A percentile compares a stretch with the other conserved stretches of the same genome.
Evolutionary conservation across 2,113 vertebrate species (phyloP).

Genomic region (Pteropus alecto): DNA sequence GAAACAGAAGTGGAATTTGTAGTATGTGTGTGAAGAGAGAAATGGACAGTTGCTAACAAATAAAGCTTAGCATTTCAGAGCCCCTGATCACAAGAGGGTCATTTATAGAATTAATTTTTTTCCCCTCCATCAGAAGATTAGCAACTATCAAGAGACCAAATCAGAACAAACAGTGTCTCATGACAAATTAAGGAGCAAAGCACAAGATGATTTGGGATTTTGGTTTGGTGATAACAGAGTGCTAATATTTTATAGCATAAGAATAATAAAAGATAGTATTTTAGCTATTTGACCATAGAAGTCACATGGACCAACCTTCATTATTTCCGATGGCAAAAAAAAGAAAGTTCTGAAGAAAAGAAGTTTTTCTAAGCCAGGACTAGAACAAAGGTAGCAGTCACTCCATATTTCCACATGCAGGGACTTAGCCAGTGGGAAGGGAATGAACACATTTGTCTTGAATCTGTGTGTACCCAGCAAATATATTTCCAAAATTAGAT

Average conservation of each 20-base stretch:
- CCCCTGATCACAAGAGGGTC: not conserved
- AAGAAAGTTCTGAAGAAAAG: not conserved
- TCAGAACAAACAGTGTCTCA: conserved; percentile 10
- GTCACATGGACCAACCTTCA: not conserved
- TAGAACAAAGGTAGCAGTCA: not conserved
- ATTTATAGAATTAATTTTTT: not conserved
- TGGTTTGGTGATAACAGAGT: not conserved
- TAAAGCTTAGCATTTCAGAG: not conserved
- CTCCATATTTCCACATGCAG: not conserved
- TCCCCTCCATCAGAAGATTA: conserved; percentile 35
- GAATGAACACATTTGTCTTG: not conserved
- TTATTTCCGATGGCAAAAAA: not conserved
- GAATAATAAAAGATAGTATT: not conserved
- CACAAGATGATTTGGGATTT: not conserved
- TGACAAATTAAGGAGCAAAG: conserved; percentile 28
- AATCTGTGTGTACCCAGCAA: not conserved
- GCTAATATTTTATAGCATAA: conserved; percentile 1
- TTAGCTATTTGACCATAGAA: not conserved
- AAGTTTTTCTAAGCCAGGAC: not conserved
- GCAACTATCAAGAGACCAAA: conserved; percentile 36
- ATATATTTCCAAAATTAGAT: conserved; percentile 30
- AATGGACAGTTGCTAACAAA: not conserved
- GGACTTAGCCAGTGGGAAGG: not conserved
- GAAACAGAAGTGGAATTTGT: not conserved
- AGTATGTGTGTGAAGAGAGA: not conserved